phyloP scores from a whole-genome alignment of 2,797 vertebrate species.

The Podarcis siculus region DNA sequence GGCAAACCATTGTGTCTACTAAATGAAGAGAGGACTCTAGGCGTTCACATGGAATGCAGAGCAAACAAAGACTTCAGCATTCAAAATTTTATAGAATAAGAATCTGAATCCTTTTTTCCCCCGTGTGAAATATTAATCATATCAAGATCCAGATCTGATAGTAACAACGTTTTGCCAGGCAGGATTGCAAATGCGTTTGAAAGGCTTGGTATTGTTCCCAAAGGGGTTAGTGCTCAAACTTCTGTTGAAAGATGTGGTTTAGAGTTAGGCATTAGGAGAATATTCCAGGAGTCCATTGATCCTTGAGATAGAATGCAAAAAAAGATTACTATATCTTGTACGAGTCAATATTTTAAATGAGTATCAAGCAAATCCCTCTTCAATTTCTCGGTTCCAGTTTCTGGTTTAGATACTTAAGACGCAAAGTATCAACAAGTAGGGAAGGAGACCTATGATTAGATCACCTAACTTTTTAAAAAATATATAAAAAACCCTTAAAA shows the following conservation, averaged over 20 bases:
- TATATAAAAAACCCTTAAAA: neutral
- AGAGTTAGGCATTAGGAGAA: neutral
- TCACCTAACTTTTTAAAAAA: neutral
- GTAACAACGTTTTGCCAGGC: neutral
- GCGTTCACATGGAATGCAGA: neutral
- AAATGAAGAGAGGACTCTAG: slow-evolving; percentile 1
- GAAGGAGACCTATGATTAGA: neutral
- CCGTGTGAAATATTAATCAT: neutral
- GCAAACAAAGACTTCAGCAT: neutral
- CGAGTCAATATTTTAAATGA: neutral
- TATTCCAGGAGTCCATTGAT: neutral
- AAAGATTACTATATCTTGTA: neutral
- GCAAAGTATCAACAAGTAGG: neutral
- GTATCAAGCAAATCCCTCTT: neutral
- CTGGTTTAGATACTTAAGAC: neutral
- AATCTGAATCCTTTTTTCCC: neutral
- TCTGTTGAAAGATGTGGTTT: neutral
- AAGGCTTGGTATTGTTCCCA: neutral
- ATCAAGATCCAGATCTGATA: neutral
- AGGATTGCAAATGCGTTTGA: neutral
- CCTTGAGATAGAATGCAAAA: neutral
- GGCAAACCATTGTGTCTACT: slow-evolving; percentile 19
- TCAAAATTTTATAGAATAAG: neutral
- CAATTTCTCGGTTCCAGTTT: neutral
- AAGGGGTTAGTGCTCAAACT: neutral